Conservation (phyloP, 1,140 invertebrate species). For the Condylostylus longicornis region DNA sequence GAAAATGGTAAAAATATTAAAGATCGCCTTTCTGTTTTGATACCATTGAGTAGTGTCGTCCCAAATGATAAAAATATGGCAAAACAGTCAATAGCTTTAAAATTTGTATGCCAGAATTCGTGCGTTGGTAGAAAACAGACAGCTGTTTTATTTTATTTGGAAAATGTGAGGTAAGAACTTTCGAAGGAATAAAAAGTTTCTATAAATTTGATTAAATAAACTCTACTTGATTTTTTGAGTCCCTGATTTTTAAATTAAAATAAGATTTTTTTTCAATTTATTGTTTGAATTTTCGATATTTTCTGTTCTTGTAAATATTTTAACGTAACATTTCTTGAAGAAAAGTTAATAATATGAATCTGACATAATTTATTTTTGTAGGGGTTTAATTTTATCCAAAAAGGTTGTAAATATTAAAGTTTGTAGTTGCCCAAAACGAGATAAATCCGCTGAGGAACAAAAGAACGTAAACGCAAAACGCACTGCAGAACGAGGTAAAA, state of each 20-base stretch:
- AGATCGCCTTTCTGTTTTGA: constrained; percentile 22
- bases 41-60: constrained; percentile 17
- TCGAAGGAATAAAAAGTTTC: too few relatives aligned
- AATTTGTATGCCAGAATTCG: constrained; percentile 26
- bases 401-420: constrained; percentile 21
- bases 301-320: too few relatives aligned
- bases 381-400: constrained; percentile 24
- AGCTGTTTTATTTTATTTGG: constrained; percentile 20
- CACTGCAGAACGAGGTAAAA: too few relatives aligned
- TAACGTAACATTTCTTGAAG: neutral
- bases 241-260: too few relatives aligned
- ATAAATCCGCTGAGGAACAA: too few relatives aligned
- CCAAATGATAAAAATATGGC: constrained; percentile 7
- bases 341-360: neutral
- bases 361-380: constrained; percentile 6
- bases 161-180: constrained; percentile 15
- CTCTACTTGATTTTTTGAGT: too few relatives aligned
- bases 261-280: too few relatives aligned
- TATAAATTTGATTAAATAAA: too few relatives aligned
- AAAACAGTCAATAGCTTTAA: constrained; percentile 22
- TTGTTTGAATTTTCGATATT: too few relatives aligned
- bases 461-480: too few relatives aligned
- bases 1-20: constrained; percentile 22
- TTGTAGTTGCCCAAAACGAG: constrained; percentile 27
- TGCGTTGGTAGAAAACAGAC: constrained; percentile 27